Base-by-base conservation (phyloP, 1,140 invertebrate species). In the Lepidotrigona ventralis region DNA sequence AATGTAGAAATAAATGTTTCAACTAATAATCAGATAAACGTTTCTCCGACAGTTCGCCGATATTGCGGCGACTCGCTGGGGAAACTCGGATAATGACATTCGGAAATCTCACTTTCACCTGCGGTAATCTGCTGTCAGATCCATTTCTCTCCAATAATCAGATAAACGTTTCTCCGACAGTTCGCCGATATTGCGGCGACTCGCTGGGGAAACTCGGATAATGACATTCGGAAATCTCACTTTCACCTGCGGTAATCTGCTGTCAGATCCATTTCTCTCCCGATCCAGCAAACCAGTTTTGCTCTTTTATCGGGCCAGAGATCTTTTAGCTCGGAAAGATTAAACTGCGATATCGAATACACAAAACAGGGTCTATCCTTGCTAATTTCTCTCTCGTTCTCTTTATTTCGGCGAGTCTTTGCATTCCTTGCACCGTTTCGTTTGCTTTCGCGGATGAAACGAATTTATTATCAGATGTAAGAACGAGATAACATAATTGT, bases 21-120 rank as follows among this genome's bases (percentile, higher is more conserved):
- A 39, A 70, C 68, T 83, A 66, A 69, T 86, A 86, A 87, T 86
- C 70, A 79, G 72, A 83, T 76, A 74, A 86, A 58, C 75, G 66
- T 82, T 86, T 58, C 74, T 58, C 58, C 29, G 79, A 81, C 79
- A 81, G 79, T 68, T 81, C 46, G 9, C 79, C 79, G 79, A 81
- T 81, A 75, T 39, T 60, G 15, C 33, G 33, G 17, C 54, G 53
- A n/a, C 51, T 60, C n/a, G n/a, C 39, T 53, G 71, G 60, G 60
- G 17, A 68, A 75, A 64, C 72, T 46, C 46, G 51, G 51, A 81
- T 81, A 75, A 81, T 75, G 72, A 81, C 51, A 81, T 81, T 81
- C 58, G 58, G 71, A 81, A 81, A 68, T 81, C 79, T 81, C 79
- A 75, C 79, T 81, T 81, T 81, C 71, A 66, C 72, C 29, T 29